These are phyloP conservation scores for Nephrotoma guestfalica DNA, from an alignment of 2,888 invertebrate genomes.

Conservation along the genomic window DNA sequence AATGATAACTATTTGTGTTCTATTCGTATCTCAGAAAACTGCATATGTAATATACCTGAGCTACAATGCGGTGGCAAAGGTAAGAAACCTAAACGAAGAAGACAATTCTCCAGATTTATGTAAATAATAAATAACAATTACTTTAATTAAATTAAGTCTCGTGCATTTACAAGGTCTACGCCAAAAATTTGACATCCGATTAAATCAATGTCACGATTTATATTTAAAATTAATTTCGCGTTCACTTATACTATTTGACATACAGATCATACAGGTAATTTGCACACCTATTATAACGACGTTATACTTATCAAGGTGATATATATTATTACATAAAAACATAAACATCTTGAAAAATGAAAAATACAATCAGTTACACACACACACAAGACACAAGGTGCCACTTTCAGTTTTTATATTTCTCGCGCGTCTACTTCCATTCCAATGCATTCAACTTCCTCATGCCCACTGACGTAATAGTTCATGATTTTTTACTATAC, in stretches of 20 bases:
- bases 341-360: background rate
- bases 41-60: no score
- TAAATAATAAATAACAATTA: no score
- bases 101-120: no score
- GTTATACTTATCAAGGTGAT: background rate
- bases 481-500: background rate
- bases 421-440: background rate
- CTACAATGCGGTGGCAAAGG: no score
- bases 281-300: background rate
- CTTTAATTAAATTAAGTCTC: no score
- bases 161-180: no score
- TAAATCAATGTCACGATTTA: background rate
- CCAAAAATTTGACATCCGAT: background rate
- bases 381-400: background rate
- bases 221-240: background rate
- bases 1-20: no score
- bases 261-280: background rate
- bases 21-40: no score
- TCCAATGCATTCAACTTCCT: background rate
- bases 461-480: background rate
- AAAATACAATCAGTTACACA: background rate
- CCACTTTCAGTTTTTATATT: background rate
- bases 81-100: no score
- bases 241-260: background rate
- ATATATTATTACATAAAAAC: background rate